Evolutionary conservation across 2,888 invertebrate genomes (phyloP), one percentile per base, ranked within the genome.

Genomic region (Parasteatoda lunata): DNA sequence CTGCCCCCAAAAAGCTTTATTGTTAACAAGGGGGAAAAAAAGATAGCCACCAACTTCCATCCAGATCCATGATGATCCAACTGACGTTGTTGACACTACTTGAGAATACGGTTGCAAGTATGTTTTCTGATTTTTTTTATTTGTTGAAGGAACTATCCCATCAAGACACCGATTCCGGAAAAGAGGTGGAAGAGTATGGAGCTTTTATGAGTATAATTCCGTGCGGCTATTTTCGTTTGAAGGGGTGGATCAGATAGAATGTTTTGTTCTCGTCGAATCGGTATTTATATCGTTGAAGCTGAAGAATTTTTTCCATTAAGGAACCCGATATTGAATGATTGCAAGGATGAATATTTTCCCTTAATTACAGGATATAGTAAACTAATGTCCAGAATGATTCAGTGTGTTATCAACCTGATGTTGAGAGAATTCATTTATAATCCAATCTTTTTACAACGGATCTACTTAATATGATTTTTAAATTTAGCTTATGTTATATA

Each of bases 1-100:
- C 52, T 54, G 54, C 73, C 73, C 73, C 54, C n/a, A 73, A 54
- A 9, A 65, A n/a, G 59, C 76, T 64, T 76, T 76, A 30, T 30
- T 30, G 76, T 76, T 76, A 64, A 13, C 59, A 13, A n/a, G 59
- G 59, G 8, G 8, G 0, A 30, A 30, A 30, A 9, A 59, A 59
- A 8, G 59, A 59, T 13, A n/a, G 59, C 48, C n/a, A n/a, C 5
- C 13, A 54, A 73, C 15, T 73, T 13, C 30, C 59, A 30, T 73
- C 48, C 45, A 54, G 54, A 54, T 30, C 54, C n/a, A 9, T 76
- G 65, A 65, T 64, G 65, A 65, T 76, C 76, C 48, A 8, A 47
- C 11, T 64, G 48, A n/a, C 48, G 47, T 6, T 76, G 76, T 76
- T 76, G 76, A 76, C 65, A 65, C 15, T 15, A 65, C 3, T 11